Evolutionary conservation across 1,140 invertebrate species (phyloP), one percentile per base, ranked within the genome.

Genomic region (Andricus grossulariae): DNA sequence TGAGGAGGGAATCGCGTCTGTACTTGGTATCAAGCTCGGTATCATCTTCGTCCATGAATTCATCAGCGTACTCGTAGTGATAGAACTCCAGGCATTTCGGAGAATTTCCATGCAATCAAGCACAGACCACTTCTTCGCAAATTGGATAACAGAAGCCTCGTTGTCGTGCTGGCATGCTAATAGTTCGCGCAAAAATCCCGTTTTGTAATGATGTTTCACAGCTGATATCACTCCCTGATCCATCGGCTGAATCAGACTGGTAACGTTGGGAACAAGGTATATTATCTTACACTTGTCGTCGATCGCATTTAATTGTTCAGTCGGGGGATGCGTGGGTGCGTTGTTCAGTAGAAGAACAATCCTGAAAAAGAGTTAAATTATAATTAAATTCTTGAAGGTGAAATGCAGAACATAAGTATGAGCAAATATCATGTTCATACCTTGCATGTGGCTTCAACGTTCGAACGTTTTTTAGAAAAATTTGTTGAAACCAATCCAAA

Each of bases 341-440:
- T 71, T 71, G 16, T 71, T n/a, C 70, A 71, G 45, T 49, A 71
- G 70, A 54, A 52, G 51, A 52, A 52, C 12, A 15, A 52, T 52
- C 12, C 51, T 52, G 16, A 52, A 54, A 54, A 54, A n/a, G n/a
- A n/a, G n/a, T n/a, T n/a, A n/a, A n/a, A n/a, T n/a, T n/a, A n/a
- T n/a, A n/a, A n/a, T n/a, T 54, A 54, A n/a, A 54, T 18, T 54
- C 7, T 54, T 18, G 19, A 54, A 7, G n/a, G n/a, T n/a, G n/a
- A n/a, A n/a, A n/a, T n/a, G n/a, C n/a, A n/a, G n/a, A n/a, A n/a
- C n/a, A n/a, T n/a, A n/a, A n/a, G n/a, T n/a, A n/a, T n/a, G n/a
- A n/a, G n/a, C n/a, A n/a, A n/a, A n/a, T n/a, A n/a, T n/a, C n/a
- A n/a, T n/a, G n/a, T n/a, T n/a, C n/a, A n/a, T n/a, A n/a, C n/a